Evolutionary conservation across 2,113 vertebrate genomes (phyloP).

Genomic region (Thalassarche chlororhynchos): DNA sequence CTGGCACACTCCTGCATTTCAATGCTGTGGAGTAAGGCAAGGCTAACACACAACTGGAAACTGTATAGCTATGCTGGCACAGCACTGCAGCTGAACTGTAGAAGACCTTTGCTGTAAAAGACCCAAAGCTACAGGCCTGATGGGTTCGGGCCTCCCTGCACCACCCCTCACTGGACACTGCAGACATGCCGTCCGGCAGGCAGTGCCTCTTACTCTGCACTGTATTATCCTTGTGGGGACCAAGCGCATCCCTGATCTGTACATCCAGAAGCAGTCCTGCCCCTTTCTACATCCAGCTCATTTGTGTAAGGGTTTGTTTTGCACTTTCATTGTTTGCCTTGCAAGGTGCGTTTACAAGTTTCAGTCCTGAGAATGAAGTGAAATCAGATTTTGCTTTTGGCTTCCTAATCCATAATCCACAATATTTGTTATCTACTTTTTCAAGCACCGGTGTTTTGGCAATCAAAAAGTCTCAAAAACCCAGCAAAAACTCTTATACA

Average conservation of each 20-base stretch:
- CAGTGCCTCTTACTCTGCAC: background rate
- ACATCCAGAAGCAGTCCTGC: background rate
- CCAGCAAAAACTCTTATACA: background rate
- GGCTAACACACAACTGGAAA: background rate
- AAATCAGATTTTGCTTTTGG: background rate
- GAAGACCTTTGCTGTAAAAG: background rate
- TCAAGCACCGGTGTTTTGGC: slow-evolving; percentile 13
- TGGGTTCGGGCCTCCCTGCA: background rate
- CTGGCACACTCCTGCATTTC: background rate
- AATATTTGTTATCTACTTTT: slow-evolving; percentile 6
- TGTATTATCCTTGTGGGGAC: background rate
- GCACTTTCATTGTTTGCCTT: background rate
- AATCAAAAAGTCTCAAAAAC: slow-evolving; percentile 35
- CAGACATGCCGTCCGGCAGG: background rate
- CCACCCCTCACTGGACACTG: too few species aligned
- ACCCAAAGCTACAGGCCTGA: background rate
- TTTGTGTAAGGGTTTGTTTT: background rate
- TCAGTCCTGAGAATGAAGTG: background rate
- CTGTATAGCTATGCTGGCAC: background rate
- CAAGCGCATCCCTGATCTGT: background rate
- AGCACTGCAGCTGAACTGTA: background rate
- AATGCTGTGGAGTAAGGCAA: background rate
- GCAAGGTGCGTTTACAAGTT: background rate
- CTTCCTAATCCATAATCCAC: background rate
- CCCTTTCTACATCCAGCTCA: background rate